Base-by-base conservation (phyloP, 2,113 vertebrate genomes). In the Pholis gunnellus region DNA sequence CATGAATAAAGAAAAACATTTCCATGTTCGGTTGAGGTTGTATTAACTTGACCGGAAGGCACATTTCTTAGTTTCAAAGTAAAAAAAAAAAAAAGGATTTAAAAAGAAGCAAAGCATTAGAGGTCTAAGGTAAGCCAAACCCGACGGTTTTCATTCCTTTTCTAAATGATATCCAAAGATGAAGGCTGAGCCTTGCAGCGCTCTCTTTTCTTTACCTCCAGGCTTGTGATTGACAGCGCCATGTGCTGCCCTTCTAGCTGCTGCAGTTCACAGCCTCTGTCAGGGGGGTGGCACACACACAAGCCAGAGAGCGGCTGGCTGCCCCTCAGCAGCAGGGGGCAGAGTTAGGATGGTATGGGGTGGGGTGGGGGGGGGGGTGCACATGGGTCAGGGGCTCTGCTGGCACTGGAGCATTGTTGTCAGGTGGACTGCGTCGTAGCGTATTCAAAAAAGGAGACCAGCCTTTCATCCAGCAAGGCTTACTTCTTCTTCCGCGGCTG, bases 401-500 rank as follows among this genome's bases (percentile, higher is more conserved):
- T 90, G 87, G 90, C 81, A 86, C 83, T 27, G 78, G 72, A 64
- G 90, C 87, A 73, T 83, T 83, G 88, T 90, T 90, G 88, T 93
- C 85, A 90, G 92, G 90, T 88, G 79, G 87, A 84, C 67, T 20
- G 84, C 68, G 79, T 72, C 52, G 75, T 61, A 68, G 82, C 54
- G 5, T 72, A 86, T 81, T 90, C 74, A 83, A 90, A n/a, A 91
- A 82, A 76, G 76, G 65, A 90, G 85, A 82, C 50, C 86, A 70
- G 81, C 75, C 81, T 89, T 25, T 91, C 2, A 90, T 80, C 75
- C 88, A 78, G 61, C 79, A 85, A 87, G 0, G 91, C 79, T 0
- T 95, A 97, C 88, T 95, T 92, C 92, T 96, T 99, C 96, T 94
- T 99, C 90, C 96, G 96, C 22, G 94, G 70, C 86, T 96, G 96